Evolutionary conservation across 2,888 invertebrate species (phyloP).

Genomic region (Stenichneumon culpator): DNA sequence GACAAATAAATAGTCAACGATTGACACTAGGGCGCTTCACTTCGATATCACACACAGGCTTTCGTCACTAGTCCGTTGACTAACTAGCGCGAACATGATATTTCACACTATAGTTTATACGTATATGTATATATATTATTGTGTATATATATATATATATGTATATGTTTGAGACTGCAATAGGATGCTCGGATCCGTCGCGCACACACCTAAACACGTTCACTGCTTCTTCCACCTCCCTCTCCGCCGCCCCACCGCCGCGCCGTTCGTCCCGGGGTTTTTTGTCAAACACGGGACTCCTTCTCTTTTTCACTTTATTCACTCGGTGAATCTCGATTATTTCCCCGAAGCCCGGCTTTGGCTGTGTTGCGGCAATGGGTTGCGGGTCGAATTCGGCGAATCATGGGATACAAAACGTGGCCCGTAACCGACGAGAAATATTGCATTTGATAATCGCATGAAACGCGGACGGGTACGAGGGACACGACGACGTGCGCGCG

Average conservation of each 20-base stretch:
- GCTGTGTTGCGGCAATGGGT: not conserved
- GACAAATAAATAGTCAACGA: constrained; percentile 19
- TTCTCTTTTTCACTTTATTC: constrained; percentile 42
- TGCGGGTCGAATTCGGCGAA: not conserved
- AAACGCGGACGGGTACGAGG: constrained; percentile 30
- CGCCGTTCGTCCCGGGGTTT: constrained; percentile 33
- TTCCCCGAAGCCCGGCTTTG: not conserved
- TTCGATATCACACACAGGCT: constrained; percentile 21
- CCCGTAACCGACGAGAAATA: not conserved
- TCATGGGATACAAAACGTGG: not conserved
- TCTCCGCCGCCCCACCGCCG: not conserved
- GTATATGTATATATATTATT: constrained; percentile 27
- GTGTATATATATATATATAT: constrained; percentile 1
- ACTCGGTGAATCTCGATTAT: constrained; percentile 38
- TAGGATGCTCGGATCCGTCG: constrained; percentile 49
- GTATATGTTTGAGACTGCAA: constrained; percentile 33
- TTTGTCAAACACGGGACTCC: constrained; percentile 45
- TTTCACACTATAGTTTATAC: constrained; percentile 62
- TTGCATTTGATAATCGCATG: constrained; percentile 2
- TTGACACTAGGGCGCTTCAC: constrained; percentile 18
- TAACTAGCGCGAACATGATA: constrained; percentile 50
- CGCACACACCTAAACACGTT: constrained; percentile 50
- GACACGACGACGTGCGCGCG: constrained; percentile 69
- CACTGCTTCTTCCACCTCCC: constrained; percentile 49
- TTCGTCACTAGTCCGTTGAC: constrained; percentile 49